Evolutionary conservation across 2,797 vertebrate species (phyloP), one percentile per base, ranked within the genome.

Genomic region (Carcharodon carcharias): DNA sequence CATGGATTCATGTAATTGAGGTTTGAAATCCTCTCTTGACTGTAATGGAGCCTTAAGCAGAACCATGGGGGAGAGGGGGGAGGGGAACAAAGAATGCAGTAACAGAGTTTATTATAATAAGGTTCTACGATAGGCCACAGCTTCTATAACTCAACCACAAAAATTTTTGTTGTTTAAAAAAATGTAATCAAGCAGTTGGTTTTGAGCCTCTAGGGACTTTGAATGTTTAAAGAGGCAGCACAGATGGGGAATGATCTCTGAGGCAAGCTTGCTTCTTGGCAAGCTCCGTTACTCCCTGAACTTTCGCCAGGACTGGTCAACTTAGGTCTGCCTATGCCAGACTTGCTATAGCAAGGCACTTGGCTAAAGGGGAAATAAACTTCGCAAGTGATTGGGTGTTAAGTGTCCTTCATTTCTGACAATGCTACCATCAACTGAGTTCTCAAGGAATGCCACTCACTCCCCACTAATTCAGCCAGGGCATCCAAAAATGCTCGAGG

Each of bases 121-220:
- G 94, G 69, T 95, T 71, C 31, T 77, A 58, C 31, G 56, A 54
- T 77, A 95, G 94, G 71, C 69, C 94, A 35, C 69, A 95, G 94
- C 50, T 95, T 95, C 94, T 73, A 95, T 28, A 77, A 73, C 26
- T 3, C 73, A 95, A 77, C 94, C 94, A 95, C 94, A 95, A 95
- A 95, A 95, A 95, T 95, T 69, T 56, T 77, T 54, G 67, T 56
- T 95, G 50, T 92, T 7, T 50, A 85, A 35, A 91, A 88, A 93
- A 93, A 56, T 58, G 31, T 95, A 95, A 95, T 95, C 94, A 95
- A 28, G 54, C 69, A 73, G 94, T 95, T 95, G 94, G 45, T 77
- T 95, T 73, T 77, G 28, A 73, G 94, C 67, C 69, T 73, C 69
- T 26, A 77, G 69, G 28, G 94, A 31, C 67, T 28, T 77, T 95